Evolutionary conservation across 2,113 vertebrate species (phyloP).

Genomic region (Kobus ellipsiprymnus): DNA sequence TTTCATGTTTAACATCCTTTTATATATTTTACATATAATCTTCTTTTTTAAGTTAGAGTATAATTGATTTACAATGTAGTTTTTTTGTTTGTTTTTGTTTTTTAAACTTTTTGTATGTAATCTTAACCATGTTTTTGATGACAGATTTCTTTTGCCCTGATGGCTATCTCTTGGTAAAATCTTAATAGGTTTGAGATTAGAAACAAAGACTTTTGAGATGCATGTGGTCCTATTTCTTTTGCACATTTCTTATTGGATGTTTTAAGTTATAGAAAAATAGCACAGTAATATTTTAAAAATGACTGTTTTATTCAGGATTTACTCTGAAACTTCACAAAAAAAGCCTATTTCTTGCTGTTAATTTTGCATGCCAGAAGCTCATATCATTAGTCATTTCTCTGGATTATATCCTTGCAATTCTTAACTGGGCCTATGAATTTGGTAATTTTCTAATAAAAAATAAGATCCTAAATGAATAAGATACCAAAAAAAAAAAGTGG

Average conservation of each 20-base stretch:
- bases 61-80: not conserved
- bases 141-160: not conserved
- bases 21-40: not conserved
- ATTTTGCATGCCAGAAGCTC: not conserved
- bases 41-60: not conserved
- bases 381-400: not conserved
- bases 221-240: not conserved
- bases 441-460: not conserved
- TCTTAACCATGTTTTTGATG: not conserved
- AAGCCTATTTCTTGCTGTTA: not conserved
- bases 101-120: not conserved
- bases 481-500: not conserved
- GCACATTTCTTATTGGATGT: not conserved
- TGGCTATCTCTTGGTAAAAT: not conserved
- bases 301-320: not conserved
- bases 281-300: not conserved
- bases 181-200: not conserved
- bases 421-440: slow-evolving; percentile 7
- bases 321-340: not conserved
- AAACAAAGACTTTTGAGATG: not conserved
- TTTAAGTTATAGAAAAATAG: not conserved
- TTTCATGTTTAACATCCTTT: not conserved
- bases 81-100: not conserved
- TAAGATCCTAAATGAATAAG: not conserved
- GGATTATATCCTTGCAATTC: slow-evolving; percentile 1